Percentiles rank a stretch among this genome's conserved stretches.
Conservation (phyloP, 2,888 invertebrate genomes). For the Proisotoma minuta region DNA sequence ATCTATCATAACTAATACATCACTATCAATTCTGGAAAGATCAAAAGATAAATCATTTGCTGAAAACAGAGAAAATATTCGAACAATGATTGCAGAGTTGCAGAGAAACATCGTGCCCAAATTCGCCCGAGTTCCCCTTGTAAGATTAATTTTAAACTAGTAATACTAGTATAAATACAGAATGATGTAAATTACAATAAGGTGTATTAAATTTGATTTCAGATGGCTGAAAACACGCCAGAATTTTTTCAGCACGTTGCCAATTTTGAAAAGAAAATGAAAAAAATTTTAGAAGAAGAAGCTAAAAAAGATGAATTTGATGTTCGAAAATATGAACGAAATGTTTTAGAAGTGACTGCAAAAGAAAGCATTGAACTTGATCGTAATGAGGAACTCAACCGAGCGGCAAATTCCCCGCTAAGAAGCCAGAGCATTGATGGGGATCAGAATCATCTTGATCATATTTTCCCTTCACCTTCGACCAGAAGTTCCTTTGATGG, state of each 20-base stretch:
- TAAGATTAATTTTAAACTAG: conserved; percentile 9
- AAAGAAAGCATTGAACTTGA: conserved; percentile 31
- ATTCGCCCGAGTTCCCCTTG: conserved; percentile 35
- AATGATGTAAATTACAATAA: background rate
- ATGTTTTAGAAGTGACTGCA: conserved; percentile 40
- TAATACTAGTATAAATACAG: no score
- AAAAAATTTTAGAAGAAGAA: conserved; percentile 42
- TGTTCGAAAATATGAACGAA: conserved; percentile 44
- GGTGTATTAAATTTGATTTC: conserved; percentile 1
- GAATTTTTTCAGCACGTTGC: conserved; percentile 31
- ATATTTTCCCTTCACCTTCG: conserved; percentile 13
- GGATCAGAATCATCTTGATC: conserved; percentile 9
- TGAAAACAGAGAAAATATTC: conserved; percentile 31
- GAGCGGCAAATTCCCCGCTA: conserved; percentile 22
- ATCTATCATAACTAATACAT: background rate
- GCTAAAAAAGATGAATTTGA: conserved; percentile 44
- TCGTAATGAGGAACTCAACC: conserved; percentile 7
- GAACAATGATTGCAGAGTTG: conserved; percentile 28
- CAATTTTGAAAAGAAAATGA: conserved; percentile 44
- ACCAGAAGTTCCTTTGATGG: conserved; percentile 27
- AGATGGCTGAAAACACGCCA: conserved; percentile 40
- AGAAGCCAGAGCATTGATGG: background rate
- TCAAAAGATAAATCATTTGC: conserved; percentile 30
- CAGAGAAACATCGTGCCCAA: conserved; percentile 36
- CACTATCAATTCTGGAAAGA: conserved; percentile 5